Evolutionary conservation across 1,140 invertebrate genomes (phyloP).

Genomic region (Ostrea denselamellosa): DNA sequence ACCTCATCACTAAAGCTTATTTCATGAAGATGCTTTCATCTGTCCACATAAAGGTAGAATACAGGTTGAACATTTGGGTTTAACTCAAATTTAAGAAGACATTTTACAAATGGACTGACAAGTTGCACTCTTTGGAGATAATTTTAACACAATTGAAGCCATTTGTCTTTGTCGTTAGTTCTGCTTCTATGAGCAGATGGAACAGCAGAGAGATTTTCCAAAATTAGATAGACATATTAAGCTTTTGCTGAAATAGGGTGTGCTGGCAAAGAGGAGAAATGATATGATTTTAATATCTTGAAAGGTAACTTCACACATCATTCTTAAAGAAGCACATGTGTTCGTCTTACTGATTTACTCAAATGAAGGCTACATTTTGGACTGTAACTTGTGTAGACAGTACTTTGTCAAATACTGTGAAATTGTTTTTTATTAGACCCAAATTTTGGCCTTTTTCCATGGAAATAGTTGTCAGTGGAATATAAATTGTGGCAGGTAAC

Average conservation of each 20-base stretch:
- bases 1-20: too few species aligned
- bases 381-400: too few species aligned
- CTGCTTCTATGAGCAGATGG: background rate
- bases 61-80: background rate
- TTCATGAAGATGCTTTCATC: background rate
- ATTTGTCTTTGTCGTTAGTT: background rate
- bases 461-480: too few species aligned
- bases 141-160: background rate
- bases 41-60: background rate
- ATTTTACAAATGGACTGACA: conserved; percentile 3
- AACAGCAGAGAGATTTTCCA: background rate
- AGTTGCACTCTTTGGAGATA: background rate
- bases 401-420: too few species aligned
- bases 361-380: too few species aligned
- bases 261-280: background rate
- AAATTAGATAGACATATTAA: background rate
- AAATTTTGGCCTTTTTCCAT: too few species aligned
- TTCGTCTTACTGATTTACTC: too few species aligned
- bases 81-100: background rate
- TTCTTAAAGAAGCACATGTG: too few species aligned
- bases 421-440: too few species aligned
- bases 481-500: too few species aligned
- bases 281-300: background rate
- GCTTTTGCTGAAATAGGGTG: background rate
- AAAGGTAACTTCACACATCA: too few species aligned